phyloP scores from a whole-genome alignment of 64 coral and sea anemone species.

The Actinia equina region DNA sequence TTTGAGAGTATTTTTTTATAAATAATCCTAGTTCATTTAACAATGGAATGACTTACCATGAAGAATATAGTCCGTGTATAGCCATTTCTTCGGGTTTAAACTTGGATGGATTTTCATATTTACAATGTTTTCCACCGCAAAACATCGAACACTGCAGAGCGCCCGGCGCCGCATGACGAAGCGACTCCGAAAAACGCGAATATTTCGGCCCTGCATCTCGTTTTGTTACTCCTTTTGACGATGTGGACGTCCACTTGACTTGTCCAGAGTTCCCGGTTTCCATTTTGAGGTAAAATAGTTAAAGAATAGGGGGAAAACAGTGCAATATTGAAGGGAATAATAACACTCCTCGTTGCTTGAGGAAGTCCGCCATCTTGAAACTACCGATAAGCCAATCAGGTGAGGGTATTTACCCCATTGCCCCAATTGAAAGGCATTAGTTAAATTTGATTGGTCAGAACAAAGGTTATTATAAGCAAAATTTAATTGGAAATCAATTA shows the following conservation, averaged over 20 bases:
- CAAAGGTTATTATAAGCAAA: too few relatives aligned
- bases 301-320: background rate
- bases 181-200: conserved; percentile 86
- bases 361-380: conserved; percentile 2
- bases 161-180: conserved; percentile 88
- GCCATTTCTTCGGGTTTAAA: conserved; percentile 77
- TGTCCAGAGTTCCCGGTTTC: conserved; percentile 26
- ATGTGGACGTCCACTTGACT: conserved; percentile 77
- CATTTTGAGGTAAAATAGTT: background rate
- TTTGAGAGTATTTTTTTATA: too few relatives aligned
- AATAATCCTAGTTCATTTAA: too few relatives aligned
- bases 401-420: background rate
- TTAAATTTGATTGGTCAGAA: too few relatives aligned
- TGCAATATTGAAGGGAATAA: background rate
- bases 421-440: background rate
- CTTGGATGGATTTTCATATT: conserved; percentile 96
- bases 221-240: conserved; percentile 33
- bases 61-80: conserved; percentile 87
- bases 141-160: conserved; percentile 96
- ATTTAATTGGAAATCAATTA: too few relatives aligned
- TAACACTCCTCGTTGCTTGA: background rate
- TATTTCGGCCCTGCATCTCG: conserved; percentile 88
- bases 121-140: conserved; percentile 94
- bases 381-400: conserved; percentile 4
- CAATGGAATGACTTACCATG: conserved; percentile 59